These are phyloP conservation scores for Myrmecophaga tridactyla DNA, from an alignment of 2,113 vertebrate species.

Conservation along the genomic window DNA sequence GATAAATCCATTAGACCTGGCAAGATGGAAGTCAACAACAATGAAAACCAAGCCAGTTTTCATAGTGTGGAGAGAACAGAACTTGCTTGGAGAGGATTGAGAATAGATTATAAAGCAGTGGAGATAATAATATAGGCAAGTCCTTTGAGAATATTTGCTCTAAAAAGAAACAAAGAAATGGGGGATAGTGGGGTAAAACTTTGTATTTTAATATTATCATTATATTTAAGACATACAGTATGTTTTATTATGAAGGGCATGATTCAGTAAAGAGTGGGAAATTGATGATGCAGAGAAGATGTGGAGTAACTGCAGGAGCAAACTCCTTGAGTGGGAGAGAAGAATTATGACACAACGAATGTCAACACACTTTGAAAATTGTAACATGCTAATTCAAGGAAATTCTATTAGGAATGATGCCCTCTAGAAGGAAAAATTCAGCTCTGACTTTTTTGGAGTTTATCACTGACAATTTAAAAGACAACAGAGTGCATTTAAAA, in stretches of 20 bases:
- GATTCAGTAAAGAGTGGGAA: not conserved
- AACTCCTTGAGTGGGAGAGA: not conserved
- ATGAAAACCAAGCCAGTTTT: not conserved
- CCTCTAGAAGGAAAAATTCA: not conserved
- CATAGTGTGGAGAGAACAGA: not conserved
- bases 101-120: not conserved
- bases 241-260: not conserved
- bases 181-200: not conserved
- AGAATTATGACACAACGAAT: not conserved
- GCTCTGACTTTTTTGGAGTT: not conserved
- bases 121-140: not conserved
- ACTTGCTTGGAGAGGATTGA: not conserved
- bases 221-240: not conserved
- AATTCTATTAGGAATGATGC: not conserved
- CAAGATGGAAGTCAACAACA: not conserved
- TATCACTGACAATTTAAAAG: constrained; percentile 3
- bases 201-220: not conserved
- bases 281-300: not conserved
- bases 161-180: not conserved
- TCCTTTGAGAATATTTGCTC: not conserved
- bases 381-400: not conserved
- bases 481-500: not conserved
- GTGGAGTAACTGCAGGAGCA: not conserved
- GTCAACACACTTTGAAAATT: not conserved
- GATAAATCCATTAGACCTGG: not conserved